Evolutionary conservation across 2,113 vertebrate genomes (phyloP), one percentile per base, ranked within the genome.

Genomic region (Trichechus manatus): DNA sequence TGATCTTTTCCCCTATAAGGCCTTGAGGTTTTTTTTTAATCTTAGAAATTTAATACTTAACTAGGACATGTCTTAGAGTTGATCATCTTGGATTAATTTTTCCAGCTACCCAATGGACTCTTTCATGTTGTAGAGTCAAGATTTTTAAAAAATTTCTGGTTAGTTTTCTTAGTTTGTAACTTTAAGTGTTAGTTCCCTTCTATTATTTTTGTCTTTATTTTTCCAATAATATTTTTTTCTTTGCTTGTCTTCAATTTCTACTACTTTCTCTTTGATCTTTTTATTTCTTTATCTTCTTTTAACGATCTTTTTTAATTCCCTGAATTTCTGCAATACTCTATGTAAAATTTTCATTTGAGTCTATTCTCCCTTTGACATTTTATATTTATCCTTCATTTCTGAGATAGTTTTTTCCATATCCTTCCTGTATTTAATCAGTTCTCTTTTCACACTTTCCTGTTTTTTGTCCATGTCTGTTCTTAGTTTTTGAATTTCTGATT

Each of bases 21-120:
- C 31, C 20, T 72, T 82, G 25, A 86, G n/a, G 78, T 50, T 83
- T 84, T 70, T 70, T 89, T 83, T 89, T n/a, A 70, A 61, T 79
- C 44, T 61, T 79, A 59, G 78, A 17, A 95, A 80, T 72, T 74
- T 31, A 90, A 59, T 64, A 64, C 44, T 87, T 93, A 78, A 74
- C 13, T 91, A 53, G 44, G 56, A 42, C 83, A 44, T 86, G 8
- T 77, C 93, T 95, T 87, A 10, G 47, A 39, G 23, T 91, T 94
- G 56, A 75, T 90, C n/a, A 88, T 93, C 81, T 85, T 81, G 20
- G 3, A 31, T 91, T 89, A 22, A 75, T 93, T 94, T 95, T 68
- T 27, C 11, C 75, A 87, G 36, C 61, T 86, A 74, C 6, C 2
- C 36, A 61, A 0, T 72, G 47, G 11, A 3, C 29, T 87, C 6